These are phyloP conservation scores for Coecobrya sp. DNA, from an alignment of 2,888 invertebrate species.

Conservation along the genomic window DNA sequence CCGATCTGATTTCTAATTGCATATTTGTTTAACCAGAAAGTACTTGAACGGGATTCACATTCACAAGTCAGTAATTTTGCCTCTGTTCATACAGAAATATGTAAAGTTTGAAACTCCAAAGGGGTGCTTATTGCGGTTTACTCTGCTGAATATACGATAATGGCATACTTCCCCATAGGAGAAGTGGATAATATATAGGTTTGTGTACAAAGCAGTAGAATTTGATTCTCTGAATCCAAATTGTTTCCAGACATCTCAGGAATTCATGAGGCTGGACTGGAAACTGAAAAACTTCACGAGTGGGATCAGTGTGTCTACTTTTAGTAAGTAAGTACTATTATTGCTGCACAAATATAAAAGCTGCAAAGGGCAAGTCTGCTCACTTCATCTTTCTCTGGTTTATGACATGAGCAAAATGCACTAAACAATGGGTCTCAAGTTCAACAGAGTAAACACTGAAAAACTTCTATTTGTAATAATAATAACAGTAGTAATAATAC, in stretches of 20 bases:
- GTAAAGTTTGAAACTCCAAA: constrained; percentile 41
- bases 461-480: neutral
- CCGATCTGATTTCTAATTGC: neutral
- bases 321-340: neutral
- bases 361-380: no score
- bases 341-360: no score
- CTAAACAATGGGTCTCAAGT: constrained; percentile 16
- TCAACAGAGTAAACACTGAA: neutral
- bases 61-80: constrained; percentile 3
- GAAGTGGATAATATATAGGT: no score
- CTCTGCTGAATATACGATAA: neutral
- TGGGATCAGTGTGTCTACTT: neutral
- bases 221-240: constrained; percentile 2
- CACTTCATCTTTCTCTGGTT: no score
- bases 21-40: constrained; percentile 4
- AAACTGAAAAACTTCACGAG: constrained; percentile 31
- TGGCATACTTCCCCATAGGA: neutral
- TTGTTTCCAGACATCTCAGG: constrained; percentile 60
- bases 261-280: constrained; percentile 60
- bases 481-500: neutral
- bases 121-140: constrained; percentile 17
- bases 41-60: neutral
- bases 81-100: neutral
- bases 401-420: neutral
- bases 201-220: neutral